phyloP scores from a whole-genome alignment of 53 echinoderm and acorn worm genomes.

The Echinarachnius parma region DNA sequence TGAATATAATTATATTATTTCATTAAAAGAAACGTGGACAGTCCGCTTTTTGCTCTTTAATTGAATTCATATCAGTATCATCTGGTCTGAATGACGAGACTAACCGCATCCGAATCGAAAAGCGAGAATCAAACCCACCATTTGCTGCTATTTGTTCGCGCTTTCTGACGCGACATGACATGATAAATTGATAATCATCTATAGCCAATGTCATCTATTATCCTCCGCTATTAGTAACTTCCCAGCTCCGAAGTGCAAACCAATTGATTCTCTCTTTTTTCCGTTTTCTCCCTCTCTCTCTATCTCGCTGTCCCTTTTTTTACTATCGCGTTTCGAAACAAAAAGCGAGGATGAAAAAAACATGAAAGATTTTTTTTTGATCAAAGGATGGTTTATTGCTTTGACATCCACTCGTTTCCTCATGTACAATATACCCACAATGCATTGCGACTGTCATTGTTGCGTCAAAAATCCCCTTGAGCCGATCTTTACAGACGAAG shows the following conservation, averaged over 20 bases:
- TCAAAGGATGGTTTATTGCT: constrained; percentile 34
- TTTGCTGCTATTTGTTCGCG: constrained; percentile 18
- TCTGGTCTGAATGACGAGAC: no score
- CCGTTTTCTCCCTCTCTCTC: background rate
- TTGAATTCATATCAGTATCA: no score
- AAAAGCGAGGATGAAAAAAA: background rate
- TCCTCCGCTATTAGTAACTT: constrained; percentile 36
- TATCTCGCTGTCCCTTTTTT: background rate
- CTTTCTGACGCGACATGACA: constrained; percentile 38
- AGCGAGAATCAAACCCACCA: no score
- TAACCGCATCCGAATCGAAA: no score
- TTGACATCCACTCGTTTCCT: constrained; percentile 37
- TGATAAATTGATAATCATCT: constrained; percentile 39
- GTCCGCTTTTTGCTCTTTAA: no score
- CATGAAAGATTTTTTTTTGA: background rate
- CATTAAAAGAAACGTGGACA: no score
- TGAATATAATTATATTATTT: no score
- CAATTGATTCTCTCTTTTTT: constrained; percentile 25
- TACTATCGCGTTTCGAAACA: no score
- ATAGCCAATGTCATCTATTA: constrained; percentile 30
- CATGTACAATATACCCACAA: no score
- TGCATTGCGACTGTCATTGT: constrained; percentile 2
- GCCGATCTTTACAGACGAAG: no score
- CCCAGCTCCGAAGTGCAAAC: constrained; percentile 46
- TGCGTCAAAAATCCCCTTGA: background rate